Percentiles rank a stretch among this genome's conserved stretches.
Evolutionary conservation across 1,140 invertebrate genomes (phyloP).

Genomic region (Drosophila mauritiana): DNA sequence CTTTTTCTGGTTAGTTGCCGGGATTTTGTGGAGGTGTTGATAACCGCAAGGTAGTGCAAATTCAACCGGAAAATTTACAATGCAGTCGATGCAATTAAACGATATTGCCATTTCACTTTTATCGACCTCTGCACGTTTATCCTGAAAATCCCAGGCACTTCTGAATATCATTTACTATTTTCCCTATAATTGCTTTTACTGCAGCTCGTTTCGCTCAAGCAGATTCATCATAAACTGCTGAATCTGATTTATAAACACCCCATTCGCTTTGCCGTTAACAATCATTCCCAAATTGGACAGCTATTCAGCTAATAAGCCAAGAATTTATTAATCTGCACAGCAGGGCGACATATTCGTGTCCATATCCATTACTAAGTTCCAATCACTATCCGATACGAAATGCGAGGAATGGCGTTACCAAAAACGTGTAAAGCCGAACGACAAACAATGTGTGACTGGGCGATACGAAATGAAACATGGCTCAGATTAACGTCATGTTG

Average conservation of each 20-base stretch:
- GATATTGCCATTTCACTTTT: conserved; percentile 19
- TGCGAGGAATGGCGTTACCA: neutral
- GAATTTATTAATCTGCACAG: conserved; percentile 12
- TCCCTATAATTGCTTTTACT: neutral
- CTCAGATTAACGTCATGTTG: conserved; percentile 49
- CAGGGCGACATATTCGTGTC: neutral
- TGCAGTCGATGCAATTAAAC: conserved; percentile 17
- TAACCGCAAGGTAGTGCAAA: conserved; percentile 28
- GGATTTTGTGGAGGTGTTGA: conserved; percentile 43
- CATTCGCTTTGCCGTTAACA: neutral
- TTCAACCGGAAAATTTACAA: conserved; percentile 32
- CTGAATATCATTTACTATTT: neutral
- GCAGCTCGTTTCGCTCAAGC: neutral
- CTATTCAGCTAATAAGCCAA: neutral
- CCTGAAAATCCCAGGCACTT: neutral
- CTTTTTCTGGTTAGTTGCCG: conserved; percentile 18
- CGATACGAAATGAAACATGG: neutral
- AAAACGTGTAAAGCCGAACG: conserved; percentile 7
- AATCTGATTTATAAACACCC: neutral
- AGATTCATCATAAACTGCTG: too few relatives aligned
- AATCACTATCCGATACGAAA: conserved; percentile 14
- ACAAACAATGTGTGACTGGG: conserved; percentile 3
- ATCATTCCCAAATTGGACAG: neutral
- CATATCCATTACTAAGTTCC: neutral
- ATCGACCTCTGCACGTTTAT: neutral